Evolutionary conservation across 2,113 vertebrate genomes (phyloP).

Genomic region (Sialia sialis): DNA sequence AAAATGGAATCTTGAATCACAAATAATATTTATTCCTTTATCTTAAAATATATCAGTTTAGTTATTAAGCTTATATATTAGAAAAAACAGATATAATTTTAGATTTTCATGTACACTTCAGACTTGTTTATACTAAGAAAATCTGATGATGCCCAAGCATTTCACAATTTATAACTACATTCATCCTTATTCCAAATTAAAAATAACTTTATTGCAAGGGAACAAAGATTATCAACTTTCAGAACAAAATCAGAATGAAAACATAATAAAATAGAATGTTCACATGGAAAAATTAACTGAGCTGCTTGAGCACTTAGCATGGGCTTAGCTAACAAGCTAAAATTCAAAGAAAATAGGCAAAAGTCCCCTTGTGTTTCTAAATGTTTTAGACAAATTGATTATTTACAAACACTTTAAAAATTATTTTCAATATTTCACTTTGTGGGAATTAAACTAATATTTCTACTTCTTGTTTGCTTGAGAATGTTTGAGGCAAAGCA

Average conservation of each 20-base stretch:
- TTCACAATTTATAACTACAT: not conserved
- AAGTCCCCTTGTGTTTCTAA: not conserved
- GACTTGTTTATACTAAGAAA: not conserved
- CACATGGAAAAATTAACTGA: not conserved
- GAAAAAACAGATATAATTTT: not conserved
- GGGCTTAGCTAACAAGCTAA: not conserved
- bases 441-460: not conserved
- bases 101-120: not conserved
- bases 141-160: not conserved
- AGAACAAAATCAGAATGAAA: not conserved
- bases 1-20: not conserved
- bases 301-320: not conserved
- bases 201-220: not conserved
- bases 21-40: not conserved
- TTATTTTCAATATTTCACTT: not conserved
- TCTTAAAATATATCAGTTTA: not conserved
- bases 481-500: not conserved
- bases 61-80: not conserved
- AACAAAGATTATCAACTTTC: not conserved
- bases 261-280: not conserved
- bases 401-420: not conserved
- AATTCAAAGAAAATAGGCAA: not conserved
- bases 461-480: not conserved
- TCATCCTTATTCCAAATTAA: not conserved
- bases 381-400: not conserved